Conservation (phyloP, 2,113 vertebrate genomes). For the Ammodytes marinus region DNA sequence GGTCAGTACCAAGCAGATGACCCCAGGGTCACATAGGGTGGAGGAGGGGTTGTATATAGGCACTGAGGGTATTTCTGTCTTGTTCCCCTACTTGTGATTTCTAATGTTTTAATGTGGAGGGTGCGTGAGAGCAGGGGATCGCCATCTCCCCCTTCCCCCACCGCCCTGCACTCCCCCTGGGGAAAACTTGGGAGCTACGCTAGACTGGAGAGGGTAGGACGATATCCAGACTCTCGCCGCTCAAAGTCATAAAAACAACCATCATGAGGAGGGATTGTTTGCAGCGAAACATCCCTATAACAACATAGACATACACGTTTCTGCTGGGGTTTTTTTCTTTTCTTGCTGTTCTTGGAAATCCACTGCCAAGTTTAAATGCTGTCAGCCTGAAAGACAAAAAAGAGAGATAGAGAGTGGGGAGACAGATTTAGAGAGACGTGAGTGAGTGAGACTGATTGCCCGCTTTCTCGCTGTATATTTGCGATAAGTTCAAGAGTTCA, state of each 20-base stretch:
- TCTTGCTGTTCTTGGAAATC: conserved; percentile 28
- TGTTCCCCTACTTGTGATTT: conserved; percentile 68
- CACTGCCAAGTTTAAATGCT: conserved; percentile 61
- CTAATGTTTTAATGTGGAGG: conserved; percentile 71
- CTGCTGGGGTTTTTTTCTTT: conserved; percentile 10
- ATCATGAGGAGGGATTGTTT: conserved; percentile 52
- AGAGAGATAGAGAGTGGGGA: conserved; percentile 37
- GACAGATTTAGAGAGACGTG: conserved; percentile 48
- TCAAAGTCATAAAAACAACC: conserved; percentile 59
- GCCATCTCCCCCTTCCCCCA: conserved; percentile 68
- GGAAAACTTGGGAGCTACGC: conserved; percentile 54
- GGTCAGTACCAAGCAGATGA: conserved; percentile 66
- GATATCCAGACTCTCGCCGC: conserved; percentile 70
- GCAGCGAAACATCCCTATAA: conserved; percentile 53
- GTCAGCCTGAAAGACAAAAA: conserved; percentile 37
- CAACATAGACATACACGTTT: conserved; percentile 48
- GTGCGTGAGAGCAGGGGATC: conserved; percentile 71
- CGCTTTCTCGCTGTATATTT: conserved; percentile 54
- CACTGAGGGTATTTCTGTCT: conserved; percentile 63
- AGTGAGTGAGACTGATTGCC: conserved; percentile 70
- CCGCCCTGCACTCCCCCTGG: conserved; percentile 20
- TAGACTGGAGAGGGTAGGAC: conserved; percentile 57
- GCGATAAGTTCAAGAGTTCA: conserved; percentile 77
- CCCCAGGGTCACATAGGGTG: conserved; percentile 50
- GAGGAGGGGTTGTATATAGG: conserved; percentile 48